Evolutionary conservation across 2,113 vertebrate species (phyloP).

Genomic region (Zosterops pallidus): DNA sequence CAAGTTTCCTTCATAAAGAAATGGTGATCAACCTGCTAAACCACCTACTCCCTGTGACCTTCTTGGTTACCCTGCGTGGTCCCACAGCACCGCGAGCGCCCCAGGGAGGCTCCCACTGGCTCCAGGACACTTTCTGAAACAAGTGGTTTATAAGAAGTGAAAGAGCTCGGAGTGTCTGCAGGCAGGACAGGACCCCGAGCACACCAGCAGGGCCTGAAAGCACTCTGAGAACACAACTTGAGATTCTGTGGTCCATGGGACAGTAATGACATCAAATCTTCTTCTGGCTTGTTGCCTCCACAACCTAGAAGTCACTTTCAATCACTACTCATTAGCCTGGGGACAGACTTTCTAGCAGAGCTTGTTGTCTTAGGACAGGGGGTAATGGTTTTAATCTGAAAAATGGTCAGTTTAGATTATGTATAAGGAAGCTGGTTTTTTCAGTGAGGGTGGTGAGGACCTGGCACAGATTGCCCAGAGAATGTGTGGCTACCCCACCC

Average conservation of each 20-base stretch:
- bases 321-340: neutral
- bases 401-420: neutral
- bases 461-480: neutral
- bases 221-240: accelerated
- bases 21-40: neutral
- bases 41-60: neutral
- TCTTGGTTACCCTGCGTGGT: neutral
- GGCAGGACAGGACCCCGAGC: neutral
- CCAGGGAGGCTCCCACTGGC: neutral
- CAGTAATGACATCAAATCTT: neutral
- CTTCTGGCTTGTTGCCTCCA: neutral
- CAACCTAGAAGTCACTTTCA: neutral
- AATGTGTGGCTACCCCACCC: neutral
- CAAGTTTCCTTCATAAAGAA: neutral
- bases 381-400: neutral
- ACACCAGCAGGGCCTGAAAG: neutral
- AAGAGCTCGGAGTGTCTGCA: neutral
- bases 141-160: neutral
- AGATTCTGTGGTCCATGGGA: accelerated
- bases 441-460: neutral
- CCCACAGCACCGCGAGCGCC: neutral
- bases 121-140: neutral
- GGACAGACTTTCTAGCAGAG: neutral
- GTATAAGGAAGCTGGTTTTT: accelerated
- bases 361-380: neutral